These are phyloP conservation scores for Ornithoptera alexandrae DNA, from an alignment of 2,888 invertebrate species.

Conservation along the genomic window DNA sequence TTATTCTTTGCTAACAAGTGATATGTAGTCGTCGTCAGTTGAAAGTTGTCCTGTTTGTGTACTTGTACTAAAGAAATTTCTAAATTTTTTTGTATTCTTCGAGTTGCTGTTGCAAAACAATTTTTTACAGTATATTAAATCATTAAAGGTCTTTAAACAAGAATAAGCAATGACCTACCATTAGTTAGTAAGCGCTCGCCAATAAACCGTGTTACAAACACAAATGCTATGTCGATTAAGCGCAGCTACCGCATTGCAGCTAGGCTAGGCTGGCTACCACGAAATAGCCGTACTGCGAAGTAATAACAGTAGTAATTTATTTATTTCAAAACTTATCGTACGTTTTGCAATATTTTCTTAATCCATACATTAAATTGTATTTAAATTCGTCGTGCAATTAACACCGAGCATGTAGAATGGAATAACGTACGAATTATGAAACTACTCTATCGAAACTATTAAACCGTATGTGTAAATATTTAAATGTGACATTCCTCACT, in stretches of 20 bases:
- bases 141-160: not conserved
- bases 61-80: not conserved
- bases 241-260: slow-evolving; percentile 15
- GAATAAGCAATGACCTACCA: not conserved
- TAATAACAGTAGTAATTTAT: not conserved
- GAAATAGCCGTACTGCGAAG: not conserved
- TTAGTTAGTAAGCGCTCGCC: not conserved
- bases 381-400: too few species aligned
- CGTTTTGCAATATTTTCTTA: not conserved
- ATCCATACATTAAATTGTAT: not conserved
- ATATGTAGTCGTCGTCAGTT: too few species aligned
- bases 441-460: too few species aligned
- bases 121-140: not conserved
- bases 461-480: too few species aligned
- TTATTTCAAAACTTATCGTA: not conserved
- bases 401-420: too few species aligned
- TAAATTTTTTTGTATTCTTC: too few species aligned
- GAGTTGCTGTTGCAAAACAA: not conserved
- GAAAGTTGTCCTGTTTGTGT: too few species aligned
- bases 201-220: not conserved
- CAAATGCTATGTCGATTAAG: slow-evolving; percentile 20
- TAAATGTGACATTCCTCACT: too few species aligned
- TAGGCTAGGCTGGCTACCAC: not conserved
- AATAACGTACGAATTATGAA: too few species aligned
- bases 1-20: too few species aligned